A percentile compares a stretch with the other conserved stretches of the same genome.
These are phyloP conservation scores for Melospiza georgiana DNA, from an alignment of 2,113 vertebrate genomes.

Conservation along the genomic window DNA sequence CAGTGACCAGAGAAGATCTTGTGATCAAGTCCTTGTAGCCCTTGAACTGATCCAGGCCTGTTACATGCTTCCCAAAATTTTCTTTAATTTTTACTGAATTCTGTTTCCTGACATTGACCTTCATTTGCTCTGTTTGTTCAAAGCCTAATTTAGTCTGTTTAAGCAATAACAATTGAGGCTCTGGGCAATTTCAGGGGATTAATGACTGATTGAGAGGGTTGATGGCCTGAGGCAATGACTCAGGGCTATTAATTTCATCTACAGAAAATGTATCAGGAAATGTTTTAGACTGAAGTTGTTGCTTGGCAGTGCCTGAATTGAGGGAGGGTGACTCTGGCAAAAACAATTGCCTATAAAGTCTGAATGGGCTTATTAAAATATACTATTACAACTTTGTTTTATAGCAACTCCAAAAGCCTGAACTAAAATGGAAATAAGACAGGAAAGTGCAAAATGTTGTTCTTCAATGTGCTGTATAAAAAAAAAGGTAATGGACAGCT, in stretches of 20 bases:
- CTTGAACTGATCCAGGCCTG: background rate
- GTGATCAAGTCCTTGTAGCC: background rate
- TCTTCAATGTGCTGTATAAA: background rate
- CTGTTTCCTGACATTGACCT: background rate
- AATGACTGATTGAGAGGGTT: constrained; percentile 42
- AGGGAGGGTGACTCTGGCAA: background rate
- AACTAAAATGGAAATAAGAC: background rate
- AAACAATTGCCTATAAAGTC: constrained; percentile 15
- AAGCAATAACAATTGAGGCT: background rate
- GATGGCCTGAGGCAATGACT: constrained; percentile 16
- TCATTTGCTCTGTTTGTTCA: constrained; percentile 47
- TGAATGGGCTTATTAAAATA: constrained; percentile 34
- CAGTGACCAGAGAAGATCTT: background rate
- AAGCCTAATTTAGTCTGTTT: constrained; percentile 13
- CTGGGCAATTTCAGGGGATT: constrained; percentile 22
- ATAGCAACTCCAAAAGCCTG: background rate
- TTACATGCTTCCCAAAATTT: background rate
- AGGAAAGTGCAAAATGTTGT: background rate
- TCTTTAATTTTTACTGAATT: background rate
- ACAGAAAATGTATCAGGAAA: constrained; percentile 35
- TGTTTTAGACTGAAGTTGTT: constrained; percentile 12
- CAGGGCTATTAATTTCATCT: constrained; percentile 12
- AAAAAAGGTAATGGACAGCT: background rate
- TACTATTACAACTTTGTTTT: background rate
- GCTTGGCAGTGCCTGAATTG: background rate